Percentiles rank a stretch among this genome's conserved stretches.
Conservation (phyloP, 2,113 vertebrate genomes). For the Tragulus kanchil region DNA sequence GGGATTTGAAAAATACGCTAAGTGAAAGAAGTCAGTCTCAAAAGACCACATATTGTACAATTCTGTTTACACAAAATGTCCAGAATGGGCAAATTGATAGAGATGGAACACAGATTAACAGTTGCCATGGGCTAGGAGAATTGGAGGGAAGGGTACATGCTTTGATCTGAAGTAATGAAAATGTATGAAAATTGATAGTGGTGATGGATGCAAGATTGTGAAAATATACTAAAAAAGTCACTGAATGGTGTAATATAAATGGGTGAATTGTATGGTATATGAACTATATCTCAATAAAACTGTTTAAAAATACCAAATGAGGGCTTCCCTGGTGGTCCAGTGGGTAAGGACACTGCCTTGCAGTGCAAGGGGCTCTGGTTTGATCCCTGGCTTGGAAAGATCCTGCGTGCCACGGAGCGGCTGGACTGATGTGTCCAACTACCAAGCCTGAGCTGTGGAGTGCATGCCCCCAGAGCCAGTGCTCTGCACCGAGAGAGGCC, state of each 20-base stretch:
- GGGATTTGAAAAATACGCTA: not conserved
- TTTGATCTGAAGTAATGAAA: not conserved
- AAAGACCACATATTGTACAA: not conserved
- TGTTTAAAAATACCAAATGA: not conserved
- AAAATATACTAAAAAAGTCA: not conserved
- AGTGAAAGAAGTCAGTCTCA: not conserved
- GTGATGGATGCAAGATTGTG: not conserved
- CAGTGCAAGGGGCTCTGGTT: too few species aligned
- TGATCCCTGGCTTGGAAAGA: too few species aligned
- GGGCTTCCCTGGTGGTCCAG: too few species aligned
- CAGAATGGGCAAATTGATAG: not conserved
- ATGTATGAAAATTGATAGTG: not conserved
- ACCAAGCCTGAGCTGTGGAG: too few species aligned
- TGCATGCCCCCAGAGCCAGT: too few species aligned
- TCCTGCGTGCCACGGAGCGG: too few species aligned
- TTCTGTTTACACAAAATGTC: not conserved
- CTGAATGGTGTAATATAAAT: not conserved
- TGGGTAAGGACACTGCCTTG: too few species aligned
- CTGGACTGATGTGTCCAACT: too few species aligned
- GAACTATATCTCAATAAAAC: not conserved
- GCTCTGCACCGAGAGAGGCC: too few species aligned
- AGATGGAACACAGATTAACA: not conserved
- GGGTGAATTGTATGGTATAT: not conserved
- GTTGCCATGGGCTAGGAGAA: not conserved
- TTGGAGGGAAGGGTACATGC: too few species aligned